Evolutionary conservation across 1,140 invertebrate species (phyloP), one percentile per base, ranked within the genome.

Genomic region (Chelonus insularis): DNA sequence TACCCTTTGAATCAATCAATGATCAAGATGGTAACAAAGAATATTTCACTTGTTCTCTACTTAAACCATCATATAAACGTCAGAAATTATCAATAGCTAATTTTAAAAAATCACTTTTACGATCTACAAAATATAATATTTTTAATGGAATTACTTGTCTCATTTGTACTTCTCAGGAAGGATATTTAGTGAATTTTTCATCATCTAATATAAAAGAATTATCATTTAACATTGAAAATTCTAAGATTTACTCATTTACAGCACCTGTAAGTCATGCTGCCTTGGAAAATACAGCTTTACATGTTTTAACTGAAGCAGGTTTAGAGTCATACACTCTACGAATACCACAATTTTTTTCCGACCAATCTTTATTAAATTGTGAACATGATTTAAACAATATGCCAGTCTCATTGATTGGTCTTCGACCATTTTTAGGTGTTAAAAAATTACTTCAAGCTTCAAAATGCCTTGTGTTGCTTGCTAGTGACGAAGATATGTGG

Each of bases 311-410:
- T 1, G 86, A 89, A 37, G 88, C 87, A 60, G 91, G 91, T 1
- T 80, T 94, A 4, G 91, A 93, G 72, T 89, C 89, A 0, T 92
- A 92, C 65, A 92, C 91, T 0, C 78, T 90, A 23, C 81, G 89
- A 32, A 79, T 87, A 32, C 84, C 86, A 0, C 85, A 89, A 71
- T 82, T 85, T 39, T 68, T 87, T 2, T 68, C 72, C 3, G 74
- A 66, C 65, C 47, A 69, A n/a, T n/a, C n/a, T 16, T 75, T 67
- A 23, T 66, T 79, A 0, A 72, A 77, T 32, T 63, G 72, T 2
- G 51, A 72, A 0, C 71, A 79, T 59, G 68, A 73, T 45, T 56
- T 71, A 1, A 82, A 84, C 12, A 74, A 85, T 2, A 83, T 89
- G 50, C 85, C 89, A 0, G 85, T 91, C 29, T 91, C 89, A 52